These are phyloP conservation scores for Ophion costatus DNA, from an alignment of 2,888 invertebrate genomes.

Conservation along the genomic window DNA sequence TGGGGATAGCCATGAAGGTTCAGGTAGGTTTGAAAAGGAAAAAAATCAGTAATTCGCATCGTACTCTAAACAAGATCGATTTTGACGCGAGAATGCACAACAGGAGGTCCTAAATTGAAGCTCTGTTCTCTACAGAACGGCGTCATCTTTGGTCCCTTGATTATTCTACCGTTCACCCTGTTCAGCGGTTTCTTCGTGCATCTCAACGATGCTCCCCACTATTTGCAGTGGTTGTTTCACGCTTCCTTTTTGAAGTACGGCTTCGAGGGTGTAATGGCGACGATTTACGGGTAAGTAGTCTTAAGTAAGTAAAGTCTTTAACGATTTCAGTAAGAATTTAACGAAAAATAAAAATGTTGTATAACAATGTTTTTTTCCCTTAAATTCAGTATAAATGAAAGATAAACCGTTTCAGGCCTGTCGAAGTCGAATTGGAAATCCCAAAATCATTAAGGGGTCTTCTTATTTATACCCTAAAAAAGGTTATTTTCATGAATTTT, in stretches of 20 bases:
- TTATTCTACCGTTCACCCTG: constrained; percentile 93
- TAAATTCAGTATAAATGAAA: too few relatives aligned
- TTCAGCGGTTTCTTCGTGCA: constrained; percentile 97
- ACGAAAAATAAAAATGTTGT: too few relatives aligned
- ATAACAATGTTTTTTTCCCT: too few relatives aligned
- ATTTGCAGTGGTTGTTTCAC: constrained; percentile 94
- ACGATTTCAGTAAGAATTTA: constrained; percentile 73
- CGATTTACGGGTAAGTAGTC: constrained; percentile 90
- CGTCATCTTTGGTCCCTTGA: constrained; percentile 94
- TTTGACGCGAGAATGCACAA: not conserved
- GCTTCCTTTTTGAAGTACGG: constrained; percentile 95
- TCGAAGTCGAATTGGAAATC: too few relatives aligned
- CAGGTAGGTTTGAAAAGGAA: constrained; percentile 85
- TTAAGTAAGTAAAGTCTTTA: too few relatives aligned
- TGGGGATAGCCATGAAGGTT: constrained; percentile 92
- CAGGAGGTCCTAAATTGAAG: not conserved
- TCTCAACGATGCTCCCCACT: constrained; percentile 90
- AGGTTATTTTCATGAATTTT: too few relatives aligned
- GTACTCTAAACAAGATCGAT: not conserved
- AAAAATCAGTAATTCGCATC: not conserved
- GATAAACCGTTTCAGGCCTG: too few relatives aligned
- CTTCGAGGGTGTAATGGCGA: constrained; percentile 91
- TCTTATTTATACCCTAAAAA: too few relatives aligned
- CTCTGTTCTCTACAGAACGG: constrained; percentile 88
- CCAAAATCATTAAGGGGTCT: too few relatives aligned